phyloP scores from a whole-genome alignment of 1,140 invertebrate genomes.

The Tetragonula clypearis region DNA sequence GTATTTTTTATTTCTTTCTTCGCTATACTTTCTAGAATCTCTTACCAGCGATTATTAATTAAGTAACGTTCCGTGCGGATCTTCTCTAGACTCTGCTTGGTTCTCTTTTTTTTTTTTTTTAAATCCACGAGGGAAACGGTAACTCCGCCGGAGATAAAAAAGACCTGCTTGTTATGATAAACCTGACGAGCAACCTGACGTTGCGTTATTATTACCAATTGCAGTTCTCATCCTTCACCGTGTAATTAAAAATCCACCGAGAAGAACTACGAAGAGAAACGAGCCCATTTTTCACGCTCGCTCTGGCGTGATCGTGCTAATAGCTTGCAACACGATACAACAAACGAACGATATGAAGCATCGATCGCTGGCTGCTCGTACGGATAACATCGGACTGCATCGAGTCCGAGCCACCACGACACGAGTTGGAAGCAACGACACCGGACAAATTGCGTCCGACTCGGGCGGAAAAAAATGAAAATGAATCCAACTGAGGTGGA shows the following conservation, averaged over 20 bases:
- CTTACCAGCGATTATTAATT: not conserved
- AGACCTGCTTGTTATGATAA: not conserved
- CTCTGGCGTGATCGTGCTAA: not conserved
- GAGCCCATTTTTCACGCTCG: conserved; percentile 21
- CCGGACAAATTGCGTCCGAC: not conserved
- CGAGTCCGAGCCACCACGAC: not conserved
- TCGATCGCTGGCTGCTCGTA: not conserved
- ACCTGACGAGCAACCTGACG: not conserved
- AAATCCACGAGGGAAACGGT: not conserved
- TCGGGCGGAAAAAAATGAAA: not conserved
- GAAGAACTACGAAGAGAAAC: not conserved
- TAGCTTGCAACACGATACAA: not conserved
- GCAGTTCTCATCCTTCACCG: not conserved
- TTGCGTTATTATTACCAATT: conserved; percentile 21
- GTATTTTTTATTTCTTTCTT: not conserved
- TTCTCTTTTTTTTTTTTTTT: too few species aligned
- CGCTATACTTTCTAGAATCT: too few species aligned
- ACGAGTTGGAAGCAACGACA: not conserved
- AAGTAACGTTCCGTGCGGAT: too few species aligned
- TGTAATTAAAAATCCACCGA: not conserved
- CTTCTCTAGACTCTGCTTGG: not conserved
- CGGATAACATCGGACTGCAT: not conserved
- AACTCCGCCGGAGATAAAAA: not conserved
- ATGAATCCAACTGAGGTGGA: not conserved
- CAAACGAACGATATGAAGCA: not conserved